Base-by-base conservation (phyloP, 2,888 invertebrate genomes). In the Agrotis segetum region DNA sequence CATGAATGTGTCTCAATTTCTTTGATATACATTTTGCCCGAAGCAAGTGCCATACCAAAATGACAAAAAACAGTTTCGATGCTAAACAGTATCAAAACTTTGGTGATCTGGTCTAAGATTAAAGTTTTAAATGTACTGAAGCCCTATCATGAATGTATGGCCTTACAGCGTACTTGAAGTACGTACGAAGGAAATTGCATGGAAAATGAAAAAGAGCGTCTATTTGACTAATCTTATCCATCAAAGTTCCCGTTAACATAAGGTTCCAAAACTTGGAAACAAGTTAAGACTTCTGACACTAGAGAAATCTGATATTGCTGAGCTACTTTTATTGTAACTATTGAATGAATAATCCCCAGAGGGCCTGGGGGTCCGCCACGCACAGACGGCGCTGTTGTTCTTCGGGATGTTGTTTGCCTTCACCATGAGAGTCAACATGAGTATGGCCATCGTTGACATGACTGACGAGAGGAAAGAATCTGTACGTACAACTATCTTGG, bases 381-480 rank as follows among this genome's bases (percentile, higher is more conserved):
- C 94, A 7, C 97, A 97, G 86, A 93, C 96, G 3, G 76, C 96
- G 13, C 87, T 97, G 76, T 91, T 97, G 76, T 97, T 97, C 85
- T 77, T 96, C 5, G 96, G 96, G 1, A 95, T 97, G 89, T 86
- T 97, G 21, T 92, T 97, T 46, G 97, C 97, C 0, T 97, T 97
- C 89, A 96, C 96, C 13, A 97, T 97, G 94, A 91, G 97, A 59
- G 97, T 97, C 52, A 97, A 97, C 88, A 96, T 97, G 88, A 97
- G 97, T 68, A 97, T 97, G 85, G 97, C 97, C 5, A 96, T 98
- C 66, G 97, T 97, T 0, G 97, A 97, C 49, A 98, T 98, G 97
- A 97, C 97, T 0, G 94, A 92, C 63, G 58, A 17, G 0, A 67
- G 65, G 2, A 89, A 85, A 9, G 82, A 87, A 14, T 71, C 70